These are phyloP conservation scores for Agraylea sexmaculata DNA, from an alignment of 1,140 invertebrate species.

Conservation along the genomic window DNA sequence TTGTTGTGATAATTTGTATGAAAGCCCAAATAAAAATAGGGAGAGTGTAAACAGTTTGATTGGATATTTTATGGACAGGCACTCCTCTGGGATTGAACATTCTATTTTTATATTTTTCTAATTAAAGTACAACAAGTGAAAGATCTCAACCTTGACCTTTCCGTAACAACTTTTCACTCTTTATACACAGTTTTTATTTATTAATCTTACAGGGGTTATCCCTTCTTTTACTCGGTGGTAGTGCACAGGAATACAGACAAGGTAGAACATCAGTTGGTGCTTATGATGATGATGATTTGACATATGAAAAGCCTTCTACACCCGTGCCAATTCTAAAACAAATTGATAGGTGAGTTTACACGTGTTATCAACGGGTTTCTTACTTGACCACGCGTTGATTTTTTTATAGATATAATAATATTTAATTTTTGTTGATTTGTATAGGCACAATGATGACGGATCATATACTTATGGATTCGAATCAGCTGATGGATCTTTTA, in stretches of 20 bases:
- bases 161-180: too few relatives aligned
- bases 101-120: too few relatives aligned
- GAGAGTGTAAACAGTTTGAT: too few relatives aligned
- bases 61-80: too few relatives aligned
- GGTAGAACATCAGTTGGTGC: constrained; percentile 9
- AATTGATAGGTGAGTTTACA: constrained; percentile 54
- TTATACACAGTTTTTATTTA: too few relatives aligned
- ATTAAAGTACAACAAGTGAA: too few relatives aligned
- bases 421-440: constrained; percentile 20
- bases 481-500: constrained; percentile 72
- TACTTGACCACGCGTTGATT: not conserved
- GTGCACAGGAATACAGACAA: constrained; percentile 17
- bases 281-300: constrained; percentile 14
- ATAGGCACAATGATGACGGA: constrained; percentile 74
- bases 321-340: constrained; percentile 73
- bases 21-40: not conserved
- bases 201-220: too few relatives aligned
- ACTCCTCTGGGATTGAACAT: too few relatives aligned
- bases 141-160: too few relatives aligned
- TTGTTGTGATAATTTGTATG: not conserved
- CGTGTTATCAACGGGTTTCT: not conserved
- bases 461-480: constrained; percentile 82
- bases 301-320: constrained; percentile 37
- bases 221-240: constrained; percentile 13
- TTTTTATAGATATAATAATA: not conserved